A percentile compares a stretch with the other conserved stretches of the same genome.
phyloP scores from a whole-genome alignment of 37 sponge, comb jelly and placozoan species.

The Crambe crambe region DNA sequence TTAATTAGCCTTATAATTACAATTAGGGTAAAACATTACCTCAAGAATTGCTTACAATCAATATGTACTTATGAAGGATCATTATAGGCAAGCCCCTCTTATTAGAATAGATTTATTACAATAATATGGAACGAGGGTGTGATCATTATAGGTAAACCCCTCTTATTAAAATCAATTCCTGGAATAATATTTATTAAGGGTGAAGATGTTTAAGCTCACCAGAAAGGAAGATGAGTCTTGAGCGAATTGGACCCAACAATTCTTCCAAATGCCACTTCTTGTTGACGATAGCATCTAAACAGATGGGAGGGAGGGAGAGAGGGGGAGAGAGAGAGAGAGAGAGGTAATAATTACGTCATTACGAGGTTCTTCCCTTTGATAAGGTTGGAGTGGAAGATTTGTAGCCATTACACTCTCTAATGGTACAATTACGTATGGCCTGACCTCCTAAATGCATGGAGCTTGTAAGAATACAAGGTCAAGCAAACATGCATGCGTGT shows the following conservation, averaged over 20 bases:
- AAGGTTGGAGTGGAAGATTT: not conserved
- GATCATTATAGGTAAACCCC: no score
- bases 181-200: no score
- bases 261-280: conserved; percentile 64
- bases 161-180: no score
- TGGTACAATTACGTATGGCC: not conserved
- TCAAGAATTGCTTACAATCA: no score
- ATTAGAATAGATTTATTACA: no score
- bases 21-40: no score
- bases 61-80: no score
- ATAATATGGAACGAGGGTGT: no score
- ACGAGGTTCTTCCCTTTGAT: not conserved
- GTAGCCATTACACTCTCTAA: not conserved
- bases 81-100: no score
- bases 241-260: conserved; percentile 30
- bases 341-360: not conserved
- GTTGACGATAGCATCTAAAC: conserved; percentile 45
- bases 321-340: conserved; percentile 16
- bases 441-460: not conserved
- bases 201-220: no score
- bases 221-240: conserved; percentile 39
- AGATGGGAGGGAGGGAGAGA: conserved; percentile 25
- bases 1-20: no score
- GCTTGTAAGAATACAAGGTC: not conserved
- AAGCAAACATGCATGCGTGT: no score